Evolutionary conservation across 2,888 invertebrate species (phyloP), one percentile per base, ranked within the genome.

Genomic region (Cacoxenus indagator): DNA sequence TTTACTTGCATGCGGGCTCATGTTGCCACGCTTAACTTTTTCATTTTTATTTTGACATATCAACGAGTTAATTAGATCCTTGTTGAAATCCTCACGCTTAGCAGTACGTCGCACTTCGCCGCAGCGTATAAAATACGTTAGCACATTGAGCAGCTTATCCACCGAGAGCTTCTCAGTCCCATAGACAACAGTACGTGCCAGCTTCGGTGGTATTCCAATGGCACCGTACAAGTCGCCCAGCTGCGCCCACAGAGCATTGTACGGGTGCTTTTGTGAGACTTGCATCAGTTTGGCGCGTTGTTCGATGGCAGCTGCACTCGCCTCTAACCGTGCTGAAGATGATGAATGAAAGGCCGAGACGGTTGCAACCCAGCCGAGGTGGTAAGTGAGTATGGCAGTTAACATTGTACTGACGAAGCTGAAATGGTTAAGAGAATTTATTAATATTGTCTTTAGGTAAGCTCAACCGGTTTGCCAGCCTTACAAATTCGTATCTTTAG

Each of bases 201-300:
- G 89, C 85, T 93, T 92, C 0, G 93, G 90, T 0, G 96, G 95
- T 86, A 91, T 91, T 1, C 95, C 96, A 54, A 95, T 91, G 65
- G 93, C 94, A n/a, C 96, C 97, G 84, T 93, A 94, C 27, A 97
- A 89, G 85, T 97, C 96, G 37, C 93, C 92, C 72, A 97, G 90
- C 83, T 97, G 97, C 0, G 95, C 95, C 96, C 96, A 96, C 0
- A 96, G 87, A 0, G 96, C 95, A 88, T 96, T 97, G 87, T 95
- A 96, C 0, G 95, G 94, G 83, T 92, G 91, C 71, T 90, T 90
- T 75, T 90, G 91, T 3, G 91, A 90, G 70, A 91, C 85, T 84
- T 91, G 88, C 51, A 90, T 87, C 70, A 92, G 80, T 87, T 91
- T 89, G 9, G 90, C 89, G 67, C 87, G 84, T 72, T 89, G 87